Evolutionary conservation across 2,888 invertebrate genomes (phyloP), one percentile per base, ranked within the genome.

Genomic region (Cancer borealis): DNA sequence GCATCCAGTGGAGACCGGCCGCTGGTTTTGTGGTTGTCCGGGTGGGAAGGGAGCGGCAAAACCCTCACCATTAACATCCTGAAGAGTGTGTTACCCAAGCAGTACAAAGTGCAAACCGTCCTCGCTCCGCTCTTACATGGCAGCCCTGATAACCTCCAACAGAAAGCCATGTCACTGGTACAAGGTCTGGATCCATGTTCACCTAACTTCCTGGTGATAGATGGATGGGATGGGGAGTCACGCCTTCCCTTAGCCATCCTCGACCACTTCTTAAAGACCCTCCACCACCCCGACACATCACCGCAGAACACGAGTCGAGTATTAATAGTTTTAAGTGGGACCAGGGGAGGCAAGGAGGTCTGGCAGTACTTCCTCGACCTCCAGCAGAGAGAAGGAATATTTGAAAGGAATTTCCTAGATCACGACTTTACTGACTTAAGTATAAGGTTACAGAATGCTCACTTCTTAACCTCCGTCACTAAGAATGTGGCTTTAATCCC

Each of bases 41-140:
- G 73, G n/a, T 73, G 73, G 73, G 73, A 73, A 8, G 73, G 73
- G 8, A 73, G 73, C n/a, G 73, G 73, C 73, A 73, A 73, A 26
- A 73, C 73, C 26, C 73, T 73, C 73, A 73, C 73, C 26, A 73
- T 73, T 26, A 73, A 73, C 73, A 73, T 26, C 73, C n/a, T 73
- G 8, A 73, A 26, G 26, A n/a, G 26, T 8, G 26, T 21, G 6
- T 8, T 73, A n/a, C 73, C 73, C 0, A 73, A 73, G 73, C 26
- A 73, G 8, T 73, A 10, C 73, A 73, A 8, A 26, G 73, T 73
- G 10, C 73, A 73, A 8, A 73, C 73, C 2, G 73, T 73, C 73
- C 73, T 73, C 1, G 73, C 73, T 1, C 73, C 26, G 73, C 26
- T 73, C 8, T 73, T 73, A n/a, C 73, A n/a, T 1, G 73, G 26